Base-by-base conservation (phyloP, 2,888 invertebrate genomes). In the Heliconius aoede region DNA sequence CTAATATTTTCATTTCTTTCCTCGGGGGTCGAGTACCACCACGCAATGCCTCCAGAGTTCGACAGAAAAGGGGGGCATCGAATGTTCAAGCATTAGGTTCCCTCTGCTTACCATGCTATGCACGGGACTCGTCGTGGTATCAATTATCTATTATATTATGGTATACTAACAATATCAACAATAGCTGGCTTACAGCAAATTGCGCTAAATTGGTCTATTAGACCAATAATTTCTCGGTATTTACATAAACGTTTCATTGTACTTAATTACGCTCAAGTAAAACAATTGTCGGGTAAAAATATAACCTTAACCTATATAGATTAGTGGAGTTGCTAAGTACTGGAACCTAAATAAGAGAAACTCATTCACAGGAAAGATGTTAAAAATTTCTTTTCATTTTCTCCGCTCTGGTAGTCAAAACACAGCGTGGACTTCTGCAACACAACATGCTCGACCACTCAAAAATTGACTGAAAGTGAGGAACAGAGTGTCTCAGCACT, bases 181-280 rank as follows among this genome's bases (percentile, higher is more conserved):
- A 21, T 64, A 68, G 18, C 36, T 64, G 51, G 60, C n/a, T 28
- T 32, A 24, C 15, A 72, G 51, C 7, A 36, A 77, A 71, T 77
- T 71, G 77, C 30, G 55, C 46, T 67, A 60, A 77, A 72, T 74
- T 77, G 62, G 18, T 65, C 72, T 26, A 72, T 65, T 65, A 18
- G 36, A 58, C 55, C 64, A 74, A 36, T 74, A 74, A 51, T 69
- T 69, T 30, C 68, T 46, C 68, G 51, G n/a, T 69, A 69, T 69
- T 51, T 51, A 21, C 30, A n/a, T 51, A 55, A 55, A 51, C 51
- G 21, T 69, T 30, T 51, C 40, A 24, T 24, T 51, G 30, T 55
- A 51, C 51, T n/a, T 73, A 73, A 46, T 51, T 46, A 73, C 51
- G 51, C 18, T 46, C 4, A n/a, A 73, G 24, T 55, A 32, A 18